These are phyloP conservation scores for Oxyura jamaicensis DNA, from an alignment of 2,113 vertebrate species.

Conservation along the genomic window DNA sequence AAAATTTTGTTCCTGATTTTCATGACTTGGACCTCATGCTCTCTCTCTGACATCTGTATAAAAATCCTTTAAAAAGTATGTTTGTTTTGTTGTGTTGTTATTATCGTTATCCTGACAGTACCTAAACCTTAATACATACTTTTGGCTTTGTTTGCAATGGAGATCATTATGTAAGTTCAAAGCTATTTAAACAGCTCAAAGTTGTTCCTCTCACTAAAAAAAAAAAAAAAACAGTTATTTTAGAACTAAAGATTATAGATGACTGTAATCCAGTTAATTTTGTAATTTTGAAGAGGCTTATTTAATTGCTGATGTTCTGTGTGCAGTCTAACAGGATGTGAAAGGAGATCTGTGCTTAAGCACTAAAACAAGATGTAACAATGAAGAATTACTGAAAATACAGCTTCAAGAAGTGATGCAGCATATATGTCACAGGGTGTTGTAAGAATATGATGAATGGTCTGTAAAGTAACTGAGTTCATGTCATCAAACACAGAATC, in stretches of 20 bases:
- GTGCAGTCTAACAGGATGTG: neutral
- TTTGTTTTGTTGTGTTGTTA: neutral
- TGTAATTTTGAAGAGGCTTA: neutral
- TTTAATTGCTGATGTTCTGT: neutral
- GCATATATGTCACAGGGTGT: fast-evolving
- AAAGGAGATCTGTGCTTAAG: neutral
- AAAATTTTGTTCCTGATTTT: conserved; percentile 54
- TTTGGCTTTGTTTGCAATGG: neutral
- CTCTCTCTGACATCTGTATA: neutral
- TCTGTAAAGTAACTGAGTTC: neutral
- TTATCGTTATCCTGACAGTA: neutral
- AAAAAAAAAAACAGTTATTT: no score
- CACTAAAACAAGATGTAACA: neutral
- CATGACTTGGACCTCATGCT: neutral
- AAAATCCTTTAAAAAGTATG: neutral
- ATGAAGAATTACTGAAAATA: neutral
- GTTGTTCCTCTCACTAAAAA: neutral
- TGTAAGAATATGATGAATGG: neutral
- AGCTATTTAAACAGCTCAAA: neutral
- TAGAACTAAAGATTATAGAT: neutral
- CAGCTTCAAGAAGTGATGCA: neutral
- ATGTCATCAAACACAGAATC: neutral
- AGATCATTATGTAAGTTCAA: neutral
- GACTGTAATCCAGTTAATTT: neutral
- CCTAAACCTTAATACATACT: neutral